These are phyloP conservation scores for Nomada ferruginata DNA, from an alignment of 2,888 invertebrate genomes.

Conservation along the genomic window DNA sequence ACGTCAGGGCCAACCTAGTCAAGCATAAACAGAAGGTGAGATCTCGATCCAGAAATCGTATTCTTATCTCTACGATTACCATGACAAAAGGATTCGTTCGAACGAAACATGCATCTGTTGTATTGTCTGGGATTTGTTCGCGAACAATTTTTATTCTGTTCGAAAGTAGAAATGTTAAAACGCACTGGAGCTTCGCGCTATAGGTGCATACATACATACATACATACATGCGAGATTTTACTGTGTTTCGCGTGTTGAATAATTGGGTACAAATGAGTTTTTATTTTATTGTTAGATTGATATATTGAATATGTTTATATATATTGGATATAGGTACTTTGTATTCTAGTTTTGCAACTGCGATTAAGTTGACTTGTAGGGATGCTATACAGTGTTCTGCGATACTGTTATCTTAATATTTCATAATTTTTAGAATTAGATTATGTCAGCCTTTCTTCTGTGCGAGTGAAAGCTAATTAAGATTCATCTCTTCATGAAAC, in stretches of 20 bases:
- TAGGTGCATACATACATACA: too few species aligned
- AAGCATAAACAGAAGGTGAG: slow-evolving; percentile 93
- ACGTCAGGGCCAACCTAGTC: slow-evolving; percentile 94
- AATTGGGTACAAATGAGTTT: background rate
- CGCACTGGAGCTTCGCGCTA: too few species aligned
- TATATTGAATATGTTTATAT: too few species aligned
- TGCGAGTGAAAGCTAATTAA: background rate
- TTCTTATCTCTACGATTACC: background rate
- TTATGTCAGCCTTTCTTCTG: background rate
- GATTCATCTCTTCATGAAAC: background rate
- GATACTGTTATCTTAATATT: background rate
- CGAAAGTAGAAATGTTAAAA: background rate
- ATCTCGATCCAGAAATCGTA: background rate
- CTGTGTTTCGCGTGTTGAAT: background rate
- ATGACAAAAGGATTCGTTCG: slow-evolving; percentile 1
- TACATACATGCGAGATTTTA: background rate
- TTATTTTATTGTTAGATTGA: background rate
- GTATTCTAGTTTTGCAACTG: background rate
- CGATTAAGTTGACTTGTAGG: background rate
- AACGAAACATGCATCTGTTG: background rate
- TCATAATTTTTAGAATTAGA: slow-evolving; percentile 3
- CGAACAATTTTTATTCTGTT: background rate
- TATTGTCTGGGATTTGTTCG: too few species aligned
- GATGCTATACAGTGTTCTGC: background rate
- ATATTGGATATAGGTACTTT: too few species aligned